Percentiles rank a stretch among this genome's conserved stretches.
phyloP scores from a whole-genome alignment of 1,140 invertebrate species.

The Ostrea edulis region DNA sequence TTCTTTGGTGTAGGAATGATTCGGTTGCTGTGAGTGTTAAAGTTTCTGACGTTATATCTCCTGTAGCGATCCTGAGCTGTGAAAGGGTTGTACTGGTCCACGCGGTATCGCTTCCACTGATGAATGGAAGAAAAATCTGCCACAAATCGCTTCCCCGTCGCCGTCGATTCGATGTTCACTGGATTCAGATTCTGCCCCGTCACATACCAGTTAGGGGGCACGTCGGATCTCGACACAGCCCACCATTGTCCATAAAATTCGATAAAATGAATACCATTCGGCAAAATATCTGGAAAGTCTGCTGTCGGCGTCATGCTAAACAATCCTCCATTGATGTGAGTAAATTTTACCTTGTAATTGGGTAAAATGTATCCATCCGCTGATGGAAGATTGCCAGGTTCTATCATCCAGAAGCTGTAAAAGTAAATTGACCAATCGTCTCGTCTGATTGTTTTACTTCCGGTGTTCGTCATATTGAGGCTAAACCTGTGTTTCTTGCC shows the following conservation, averaged over 20 bases:
- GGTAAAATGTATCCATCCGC: constrained; percentile 47
- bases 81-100: constrained; percentile 71
- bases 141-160: constrained; percentile 64
- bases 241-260: constrained; percentile 56
- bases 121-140: constrained; percentile 62
- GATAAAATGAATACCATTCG: neutral
- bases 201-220: constrained; percentile 72
- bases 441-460: constrained; percentile 45
- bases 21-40: constrained; percentile 29
- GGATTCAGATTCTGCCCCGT: constrained; percentile 57
- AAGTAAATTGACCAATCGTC: constrained; percentile 68
- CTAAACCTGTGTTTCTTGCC: constrained; percentile 50
- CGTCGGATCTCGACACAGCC: constrained; percentile 70
- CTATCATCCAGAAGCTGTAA: constrained; percentile 58
- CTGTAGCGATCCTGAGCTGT: constrained; percentile 57
- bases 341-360: constrained; percentile 56
- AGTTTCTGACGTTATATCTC: constrained; percentile 45
- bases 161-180: constrained; percentile 59
- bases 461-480: constrained; percentile 63
- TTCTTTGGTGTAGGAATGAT: constrained; percentile 63
- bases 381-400: constrained; percentile 54
- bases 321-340: constrained; percentile 69
- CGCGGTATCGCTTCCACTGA: constrained; percentile 69
- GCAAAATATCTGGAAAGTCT: constrained; percentile 43
- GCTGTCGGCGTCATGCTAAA: constrained; percentile 56